A percentile compares a stretch with the other conserved stretches of the same genome.
Conservation (phyloP, 2,113 vertebrate species). For the Ochotona princeps region DNA sequence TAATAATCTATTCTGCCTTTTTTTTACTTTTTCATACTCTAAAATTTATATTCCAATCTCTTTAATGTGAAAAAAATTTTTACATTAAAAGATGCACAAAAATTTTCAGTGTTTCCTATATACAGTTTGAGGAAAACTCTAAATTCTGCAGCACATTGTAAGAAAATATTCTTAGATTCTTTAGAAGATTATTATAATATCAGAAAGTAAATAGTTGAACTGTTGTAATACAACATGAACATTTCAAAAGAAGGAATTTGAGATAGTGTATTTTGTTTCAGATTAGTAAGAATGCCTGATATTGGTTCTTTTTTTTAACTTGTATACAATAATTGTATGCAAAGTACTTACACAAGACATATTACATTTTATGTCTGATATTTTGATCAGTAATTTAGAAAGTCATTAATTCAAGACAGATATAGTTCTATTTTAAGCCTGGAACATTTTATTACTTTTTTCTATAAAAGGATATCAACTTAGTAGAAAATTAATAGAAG, state of each 20-base stretch:
- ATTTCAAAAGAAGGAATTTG: neutral
- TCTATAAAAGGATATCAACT: neutral
- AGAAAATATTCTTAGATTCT: neutral
- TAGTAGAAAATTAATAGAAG: neutral
- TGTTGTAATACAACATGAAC: neutral
- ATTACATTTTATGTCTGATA: neutral
- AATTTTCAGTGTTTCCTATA: neutral
- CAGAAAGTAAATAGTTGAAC: neutral
- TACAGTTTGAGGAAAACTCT: neutral
- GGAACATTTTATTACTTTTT: neutral
- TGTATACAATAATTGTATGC: neutral
- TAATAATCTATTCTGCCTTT: neutral
- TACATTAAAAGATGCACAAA: too few species aligned
- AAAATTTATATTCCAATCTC: neutral
- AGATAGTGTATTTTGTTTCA: neutral
- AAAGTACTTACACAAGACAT: neutral
- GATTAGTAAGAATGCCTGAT: neutral
- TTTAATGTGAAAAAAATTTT: too few species aligned
- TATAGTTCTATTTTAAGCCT: conserved; percentile 21
- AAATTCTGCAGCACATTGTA: neutral
- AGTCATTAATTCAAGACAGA: neutral
- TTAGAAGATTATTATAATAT: neutral
- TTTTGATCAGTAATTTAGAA: conserved; percentile 36
- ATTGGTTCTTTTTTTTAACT: neutral
- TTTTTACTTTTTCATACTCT: neutral